Percentiles rank a stretch among this genome's conserved stretches.
Conservation (phyloP, 2,113 vertebrate species). For the Pollimyrus isidori region DNA sequence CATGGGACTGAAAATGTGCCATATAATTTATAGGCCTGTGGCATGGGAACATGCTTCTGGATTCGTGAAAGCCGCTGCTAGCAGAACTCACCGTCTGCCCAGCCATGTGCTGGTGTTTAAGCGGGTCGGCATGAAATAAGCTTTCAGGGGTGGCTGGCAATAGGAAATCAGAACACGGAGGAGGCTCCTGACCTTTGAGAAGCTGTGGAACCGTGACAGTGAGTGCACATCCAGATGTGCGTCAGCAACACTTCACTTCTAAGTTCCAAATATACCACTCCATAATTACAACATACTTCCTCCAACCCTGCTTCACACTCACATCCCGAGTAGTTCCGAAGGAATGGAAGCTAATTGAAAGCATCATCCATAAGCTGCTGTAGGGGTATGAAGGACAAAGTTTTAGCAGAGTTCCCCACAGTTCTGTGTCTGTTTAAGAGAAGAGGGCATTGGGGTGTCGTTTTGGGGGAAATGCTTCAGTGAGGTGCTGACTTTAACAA, state of each 20-base stretch:
- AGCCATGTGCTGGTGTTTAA: not conserved
- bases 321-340: not conserved
- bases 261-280: not conserved
- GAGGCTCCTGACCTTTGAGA: not conserved
- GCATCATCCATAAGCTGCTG: not conserved
- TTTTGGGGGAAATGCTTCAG: not conserved
- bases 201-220: not conserved
- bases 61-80: not conserved
- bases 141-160: not conserved
- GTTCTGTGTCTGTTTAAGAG: not conserved
- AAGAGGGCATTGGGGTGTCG: not conserved
- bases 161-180: not conserved
- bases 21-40: slow-evolving; percentile 2
- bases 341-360: not conserved
- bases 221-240: not conserved
- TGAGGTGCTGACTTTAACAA: not conserved
- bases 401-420: not conserved
- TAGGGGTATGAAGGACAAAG: not conserved
- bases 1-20: not conserved
- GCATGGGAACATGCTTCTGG: not conserved
- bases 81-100: not conserved
- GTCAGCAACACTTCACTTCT: not conserved
- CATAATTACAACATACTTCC: not conserved
- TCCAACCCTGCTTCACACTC: not conserved
- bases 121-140: not conserved